A percentile compares a stretch with the other conserved stretches of the same genome.
Conservation (phyloP, 1,140 invertebrate genomes). For the Ceratina japonica region DNA sequence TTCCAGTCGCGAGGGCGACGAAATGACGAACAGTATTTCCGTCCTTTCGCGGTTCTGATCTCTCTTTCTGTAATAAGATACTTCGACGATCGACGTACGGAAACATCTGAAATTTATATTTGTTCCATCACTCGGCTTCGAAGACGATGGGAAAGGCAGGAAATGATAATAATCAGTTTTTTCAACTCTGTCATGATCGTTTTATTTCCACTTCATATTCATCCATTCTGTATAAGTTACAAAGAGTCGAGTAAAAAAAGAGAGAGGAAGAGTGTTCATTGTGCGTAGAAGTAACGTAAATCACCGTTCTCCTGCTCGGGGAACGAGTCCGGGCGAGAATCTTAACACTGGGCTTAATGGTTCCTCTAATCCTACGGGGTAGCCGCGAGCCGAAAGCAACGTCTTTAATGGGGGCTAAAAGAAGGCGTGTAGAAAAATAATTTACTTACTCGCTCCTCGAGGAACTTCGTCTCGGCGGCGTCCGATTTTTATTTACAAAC, state of each 20-base stretch:
- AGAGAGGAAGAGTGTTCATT: conserved; percentile 51
- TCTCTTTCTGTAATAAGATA: too few relatives aligned
- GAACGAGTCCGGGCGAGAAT: conserved; percentile 22
- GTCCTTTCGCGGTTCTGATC: too few relatives aligned
- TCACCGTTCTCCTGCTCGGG: conserved; percentile 54
- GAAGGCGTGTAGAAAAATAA: conserved; percentile 57
- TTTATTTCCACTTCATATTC: conserved; percentile 52
- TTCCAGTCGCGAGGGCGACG: too few relatives aligned
- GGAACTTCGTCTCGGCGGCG: conserved; percentile 13
- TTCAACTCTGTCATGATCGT: conserved; percentile 30
- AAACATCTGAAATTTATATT: too few relatives aligned
- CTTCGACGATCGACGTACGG: too few relatives aligned
- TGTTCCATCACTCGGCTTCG: background rate
- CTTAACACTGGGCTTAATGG: conserved; percentile 49
- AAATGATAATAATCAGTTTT: background rate
- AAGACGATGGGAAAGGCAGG: background rate
- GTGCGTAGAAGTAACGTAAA: conserved; percentile 58
- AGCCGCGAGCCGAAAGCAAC: background rate
- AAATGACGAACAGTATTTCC: too few relatives aligned
- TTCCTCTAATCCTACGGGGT: conserved; percentile 27
- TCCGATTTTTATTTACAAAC: conserved; percentile 43
- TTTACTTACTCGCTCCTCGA: conserved; percentile 39
- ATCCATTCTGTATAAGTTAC: conserved; percentile 71
- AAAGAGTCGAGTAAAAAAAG: conserved; percentile 28
- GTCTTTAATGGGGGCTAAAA: background rate